Percentiles rank a stretch among this genome's conserved stretches.
These are phyloP conservation scores for Spatulosminthurus flaviceps DNA, from an alignment of 2,888 invertebrate species.

Conservation along the genomic window DNA sequence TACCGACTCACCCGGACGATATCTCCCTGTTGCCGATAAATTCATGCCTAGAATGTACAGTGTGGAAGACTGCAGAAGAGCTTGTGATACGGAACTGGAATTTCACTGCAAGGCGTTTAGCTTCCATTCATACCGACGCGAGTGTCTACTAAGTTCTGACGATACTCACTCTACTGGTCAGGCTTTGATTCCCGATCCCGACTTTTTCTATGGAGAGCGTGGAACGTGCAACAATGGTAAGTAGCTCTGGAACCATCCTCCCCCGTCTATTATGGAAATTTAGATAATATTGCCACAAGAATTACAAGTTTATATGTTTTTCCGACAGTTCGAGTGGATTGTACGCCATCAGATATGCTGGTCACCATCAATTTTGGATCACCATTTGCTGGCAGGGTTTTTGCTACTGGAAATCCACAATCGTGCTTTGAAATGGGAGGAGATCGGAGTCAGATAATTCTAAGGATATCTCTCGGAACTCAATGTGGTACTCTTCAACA, in stretches of 20 bases:
- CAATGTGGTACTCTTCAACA: conserved; percentile 68
- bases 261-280: not conserved
- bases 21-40: conserved; percentile 67
- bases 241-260: conserved; percentile 65
- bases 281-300: not conserved
- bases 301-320: conserved; percentile 2
- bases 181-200: conserved; percentile 71
- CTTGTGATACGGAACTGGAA: conserved; percentile 67
- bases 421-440: conserved; percentile 74
- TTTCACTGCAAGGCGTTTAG: conserved; percentile 67
- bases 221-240: conserved; percentile 85
- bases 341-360: conserved; percentile 76
- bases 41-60: conserved; percentile 65
- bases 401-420: conserved; percentile 81
- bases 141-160: conserved; percentile 81
- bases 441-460: conserved; percentile 68
- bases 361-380: conserved; percentile 70
- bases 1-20: conserved; percentile 66
- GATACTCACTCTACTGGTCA: conserved; percentile 83
- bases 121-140: conserved; percentile 65
- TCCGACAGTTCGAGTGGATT: conserved; percentile 78
- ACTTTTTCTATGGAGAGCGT: conserved; percentile 79
- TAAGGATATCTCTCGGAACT: conserved; percentile 72
- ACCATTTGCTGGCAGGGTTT: conserved; percentile 77
- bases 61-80: conserved; percentile 66